Conservation (phyloP, 2,113 vertebrate genomes). For the Cyphomyrus discorhynchus region DNA sequence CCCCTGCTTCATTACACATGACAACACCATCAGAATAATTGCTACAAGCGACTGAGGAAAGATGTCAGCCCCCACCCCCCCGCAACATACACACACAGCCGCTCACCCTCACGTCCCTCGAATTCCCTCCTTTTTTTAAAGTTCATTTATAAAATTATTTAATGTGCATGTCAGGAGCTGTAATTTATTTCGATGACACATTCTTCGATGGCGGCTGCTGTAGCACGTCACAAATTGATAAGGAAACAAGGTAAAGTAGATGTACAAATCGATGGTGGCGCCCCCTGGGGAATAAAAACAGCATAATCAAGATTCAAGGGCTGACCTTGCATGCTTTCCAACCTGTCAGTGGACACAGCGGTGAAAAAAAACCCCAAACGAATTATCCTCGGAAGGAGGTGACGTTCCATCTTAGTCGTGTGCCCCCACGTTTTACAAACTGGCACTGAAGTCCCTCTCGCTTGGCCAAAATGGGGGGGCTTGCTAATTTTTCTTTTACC, state of each 20-base stretch:
- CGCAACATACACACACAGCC: conserved; percentile 42
- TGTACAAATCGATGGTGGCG: conserved; percentile 81
- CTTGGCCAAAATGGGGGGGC: not conserved
- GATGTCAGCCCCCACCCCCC: conserved; percentile 58
- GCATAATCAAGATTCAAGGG: conserved; percentile 80
- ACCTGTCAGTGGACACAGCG: conserved; percentile 67
- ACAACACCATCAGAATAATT: conserved; percentile 82
- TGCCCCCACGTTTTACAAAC: conserved; percentile 21
- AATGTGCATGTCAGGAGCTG: conserved; percentile 71
- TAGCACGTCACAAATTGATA: conserved; percentile 84
- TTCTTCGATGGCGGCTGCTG: conserved; percentile 82
- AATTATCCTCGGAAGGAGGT: conserved; percentile 50
- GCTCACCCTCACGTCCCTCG: not conserved
- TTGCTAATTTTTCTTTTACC: not conserved
- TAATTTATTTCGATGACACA: conserved; percentile 85
- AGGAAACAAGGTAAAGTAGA: conserved; percentile 90
- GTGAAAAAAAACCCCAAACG: conserved; percentile 40
- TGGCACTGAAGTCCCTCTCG: conserved; percentile 14
- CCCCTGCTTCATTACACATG: conserved; percentile 78
- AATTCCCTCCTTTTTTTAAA: conserved; percentile 68
- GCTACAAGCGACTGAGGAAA: conserved; percentile 52
- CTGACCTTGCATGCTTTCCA: conserved; percentile 78
- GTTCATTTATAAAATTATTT: conserved; percentile 88
- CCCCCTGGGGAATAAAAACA: conserved; percentile 72
- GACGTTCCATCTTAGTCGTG: conserved; percentile 22